Evolutionary conservation across 2,797 vertebrate species (phyloP), one percentile per base, ranked within the genome.

Genomic region (Phyllotis vaccarum): DNA sequence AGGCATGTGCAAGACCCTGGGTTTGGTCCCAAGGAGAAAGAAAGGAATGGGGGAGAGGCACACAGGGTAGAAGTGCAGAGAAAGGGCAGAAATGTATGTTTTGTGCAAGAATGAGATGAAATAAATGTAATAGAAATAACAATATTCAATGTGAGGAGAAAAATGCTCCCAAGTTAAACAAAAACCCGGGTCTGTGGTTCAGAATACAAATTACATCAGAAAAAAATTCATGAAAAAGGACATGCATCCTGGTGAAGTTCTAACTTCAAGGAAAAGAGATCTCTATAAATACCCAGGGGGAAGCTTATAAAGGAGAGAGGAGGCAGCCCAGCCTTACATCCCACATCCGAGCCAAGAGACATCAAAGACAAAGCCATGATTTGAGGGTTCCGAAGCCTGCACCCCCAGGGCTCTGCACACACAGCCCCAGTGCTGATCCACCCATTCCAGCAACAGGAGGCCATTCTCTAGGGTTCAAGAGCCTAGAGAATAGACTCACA

Each of bases 221-320:
- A 89, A 90, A 95, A 66, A 90, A 6, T 6, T 60, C 14, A 37
- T 46, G 5, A 85, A 93, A 93, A 83, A 85, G 89, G 16, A 90
- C 22, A 78, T 46, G 21, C 24, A 46, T 60, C n/a, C 37, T 40
- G 78, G 52, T 27, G 54, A 90, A 92, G 64, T 80, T 83, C 58
- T 76, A 72, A 80, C 66, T 86, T 93, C 66, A 56, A 97, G 78
- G 85, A 56, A 56, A 80, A 86, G 46, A 91, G 46, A 91, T 80
- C 17, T 49, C 64, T 56, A 43, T 21, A 78, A 54, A 70, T 76
- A 74, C 56, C 66, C 81, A 64, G 29, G 68, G 82, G 13, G 40
- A 40, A 60, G 22, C 54, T 68, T 54, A 19, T 27, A 60, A 78
- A 85, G 78, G 43, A 7, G 64, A 7, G 64, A 79, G 31, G 16